Percentiles rank a stretch among this genome's conserved stretches.
Evolutionary conservation across 2,888 invertebrate genomes (phyloP).

Genomic region (Ormia ochracea): DNA sequence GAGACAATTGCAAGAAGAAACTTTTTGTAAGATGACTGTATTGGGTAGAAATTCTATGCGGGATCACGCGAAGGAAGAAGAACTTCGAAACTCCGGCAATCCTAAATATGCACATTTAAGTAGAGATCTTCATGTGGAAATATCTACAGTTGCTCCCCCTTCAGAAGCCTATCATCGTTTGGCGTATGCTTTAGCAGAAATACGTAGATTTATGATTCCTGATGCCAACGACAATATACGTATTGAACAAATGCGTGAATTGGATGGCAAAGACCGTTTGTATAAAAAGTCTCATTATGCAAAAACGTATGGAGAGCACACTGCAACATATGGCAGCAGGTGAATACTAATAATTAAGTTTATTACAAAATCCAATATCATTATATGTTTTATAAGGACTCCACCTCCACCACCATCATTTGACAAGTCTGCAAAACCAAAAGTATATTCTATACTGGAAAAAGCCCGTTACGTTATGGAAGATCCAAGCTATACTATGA

Average conservation of each 20-base stretch:
- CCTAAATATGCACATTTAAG: conserved; percentile 93
- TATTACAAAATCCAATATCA: not conserved
- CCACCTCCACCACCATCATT: conserved; percentile 73
- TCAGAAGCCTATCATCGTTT: conserved; percentile 92
- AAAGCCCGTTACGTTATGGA: conserved; percentile 89
- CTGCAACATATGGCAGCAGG: conserved; percentile 70
- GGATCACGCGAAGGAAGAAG: conserved; percentile 95
- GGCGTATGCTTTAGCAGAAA: conserved; percentile 88
- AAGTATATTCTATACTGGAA: conserved; percentile 89
- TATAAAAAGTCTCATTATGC: conserved; percentile 74
- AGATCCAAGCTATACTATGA: conserved; percentile 81
- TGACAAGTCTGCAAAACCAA: conserved; percentile 81
- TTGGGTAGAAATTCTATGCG: conserved; percentile 95
- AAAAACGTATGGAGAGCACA: conserved; percentile 71
- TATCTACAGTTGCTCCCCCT: conserved; percentile 93
- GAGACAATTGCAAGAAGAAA: conserved; percentile 93
- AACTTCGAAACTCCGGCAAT: conserved; percentile 89
- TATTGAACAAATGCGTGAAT: conserved; percentile 73
- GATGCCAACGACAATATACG: conserved; percentile 78
- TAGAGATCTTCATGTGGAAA: conserved; percentile 93
- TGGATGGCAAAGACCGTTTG: conserved; percentile 74
- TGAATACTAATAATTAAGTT: conserved; percentile 47
- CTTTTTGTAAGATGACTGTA: conserved; percentile 97
- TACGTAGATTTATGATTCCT: conserved; percentile 87
- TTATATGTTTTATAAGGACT: conserved; percentile 59